Evolutionary conservation across 1,140 invertebrate species (phyloP).

Genomic region (Diuraphis noxia): DNA sequence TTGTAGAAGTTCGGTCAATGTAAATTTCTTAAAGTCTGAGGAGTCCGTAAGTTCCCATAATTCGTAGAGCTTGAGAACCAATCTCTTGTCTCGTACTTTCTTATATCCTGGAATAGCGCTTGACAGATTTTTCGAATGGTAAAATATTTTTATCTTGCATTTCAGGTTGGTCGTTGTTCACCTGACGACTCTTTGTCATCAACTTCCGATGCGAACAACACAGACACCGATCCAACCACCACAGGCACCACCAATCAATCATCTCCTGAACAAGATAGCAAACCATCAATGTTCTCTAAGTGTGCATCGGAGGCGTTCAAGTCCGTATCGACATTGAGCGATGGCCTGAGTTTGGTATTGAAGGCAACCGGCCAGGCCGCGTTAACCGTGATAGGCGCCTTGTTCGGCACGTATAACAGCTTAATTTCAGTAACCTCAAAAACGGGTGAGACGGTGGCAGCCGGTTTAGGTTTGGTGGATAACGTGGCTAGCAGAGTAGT

Average conservation of each 20-base stretch:
- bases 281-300: too few relatives aligned
- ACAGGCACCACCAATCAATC: neutral
- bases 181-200: neutral
- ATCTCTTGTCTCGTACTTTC: too few relatives aligned
- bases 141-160: neutral
- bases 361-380: neutral
- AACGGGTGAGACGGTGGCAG: neutral
- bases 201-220: neutral
- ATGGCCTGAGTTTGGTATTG: neutral
- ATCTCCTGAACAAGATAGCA: neutral
- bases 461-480: neutral
- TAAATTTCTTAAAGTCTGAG: neutral
- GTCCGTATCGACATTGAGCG: neutral
- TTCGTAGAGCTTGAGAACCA: neutral
- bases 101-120: neutral
- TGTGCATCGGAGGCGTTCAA: neutral
- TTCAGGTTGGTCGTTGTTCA: neutral
- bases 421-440: neutral
- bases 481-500: accelerated
- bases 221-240: neutral
- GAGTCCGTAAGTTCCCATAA: neutral
- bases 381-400: neutral
- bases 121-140: neutral
- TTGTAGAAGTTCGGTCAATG: neutral
- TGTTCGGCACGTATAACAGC: neutral